These are phyloP conservation scores for Cheilosia impressa DNA, from an alignment of 2,888 invertebrate species.

Conservation along the genomic window DNA sequence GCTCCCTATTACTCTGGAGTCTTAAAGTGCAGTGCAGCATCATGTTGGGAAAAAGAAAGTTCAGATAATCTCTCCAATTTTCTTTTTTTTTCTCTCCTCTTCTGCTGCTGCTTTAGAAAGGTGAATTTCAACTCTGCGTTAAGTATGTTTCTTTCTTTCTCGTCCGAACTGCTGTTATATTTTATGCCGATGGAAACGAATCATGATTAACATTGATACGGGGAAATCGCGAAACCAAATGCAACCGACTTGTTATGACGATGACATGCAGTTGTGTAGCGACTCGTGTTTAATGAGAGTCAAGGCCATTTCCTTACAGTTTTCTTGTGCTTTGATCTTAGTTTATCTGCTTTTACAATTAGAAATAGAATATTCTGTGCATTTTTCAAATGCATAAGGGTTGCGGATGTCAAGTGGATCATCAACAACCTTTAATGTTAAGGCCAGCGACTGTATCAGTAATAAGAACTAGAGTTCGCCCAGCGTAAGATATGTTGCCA, in stretches of 20 bases:
- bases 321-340: not conserved
- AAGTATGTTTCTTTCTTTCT: not conserved
- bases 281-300: slow-evolving; percentile 25
- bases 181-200: slow-evolving; percentile 29
- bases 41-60: slow-evolving; percentile 58
- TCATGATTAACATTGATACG: slow-evolving; percentile 35
- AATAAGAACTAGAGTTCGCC: too few species aligned
- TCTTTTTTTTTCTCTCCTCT: slow-evolving; percentile 24
- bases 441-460: too few species aligned
- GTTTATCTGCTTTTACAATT: not conserved
- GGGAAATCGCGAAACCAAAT: slow-evolving; percentile 53
- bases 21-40: slow-evolving; percentile 42
- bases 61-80: slow-evolving; percentile 53
- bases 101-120: slow-evolving; percentile 63
- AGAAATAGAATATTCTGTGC: too few species aligned
- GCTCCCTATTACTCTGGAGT: slow-evolving; percentile 4
- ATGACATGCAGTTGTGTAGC: slow-evolving; percentile 23
- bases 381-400: too few species aligned
- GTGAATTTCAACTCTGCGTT: slow-evolving; percentile 67
- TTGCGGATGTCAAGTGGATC: too few species aligned
- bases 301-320: slow-evolving; percentile 43
- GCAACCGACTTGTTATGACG: slow-evolving; percentile 21
- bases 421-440: too few species aligned
- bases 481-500: too few species aligned
- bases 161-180: slow-evolving; percentile 21